phyloP scores from a whole-genome alignment of 2,113 vertebrate species.

The Embiotoca jacksoni region DNA sequence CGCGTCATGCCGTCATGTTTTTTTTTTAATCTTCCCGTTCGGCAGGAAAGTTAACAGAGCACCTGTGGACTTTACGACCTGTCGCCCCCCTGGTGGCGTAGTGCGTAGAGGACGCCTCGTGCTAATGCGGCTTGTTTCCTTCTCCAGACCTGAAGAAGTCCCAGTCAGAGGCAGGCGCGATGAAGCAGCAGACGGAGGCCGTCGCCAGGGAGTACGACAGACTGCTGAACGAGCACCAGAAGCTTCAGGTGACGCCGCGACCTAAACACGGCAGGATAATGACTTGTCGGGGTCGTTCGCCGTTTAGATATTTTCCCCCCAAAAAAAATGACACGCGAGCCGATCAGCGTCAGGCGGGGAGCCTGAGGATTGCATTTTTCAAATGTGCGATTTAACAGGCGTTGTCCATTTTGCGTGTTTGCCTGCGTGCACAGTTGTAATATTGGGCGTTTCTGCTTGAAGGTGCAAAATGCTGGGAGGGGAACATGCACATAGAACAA shows the following conservation, averaged over 20 bases:
- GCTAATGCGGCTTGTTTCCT: slow-evolving; percentile 28
- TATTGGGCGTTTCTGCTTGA: too few species aligned
- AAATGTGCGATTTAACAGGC: too few species aligned
- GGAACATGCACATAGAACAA: too few species aligned
- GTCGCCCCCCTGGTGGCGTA: neutral
- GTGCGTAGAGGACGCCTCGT: neutral
- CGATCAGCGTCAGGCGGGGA: neutral
- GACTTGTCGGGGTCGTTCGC: neutral
- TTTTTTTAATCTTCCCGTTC: neutral
- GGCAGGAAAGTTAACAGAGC: neutral
- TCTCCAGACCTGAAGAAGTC: slow-evolving; percentile 89
- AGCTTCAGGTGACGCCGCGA: slow-evolving; percentile 86
- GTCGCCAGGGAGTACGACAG: slow-evolving; percentile 90
- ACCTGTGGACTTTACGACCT: neutral
- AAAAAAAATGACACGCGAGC: neutral
- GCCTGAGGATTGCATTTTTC: neutral
- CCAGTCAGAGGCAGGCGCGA: slow-evolving; percentile 79
- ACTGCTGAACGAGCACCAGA: slow-evolving; percentile 88
- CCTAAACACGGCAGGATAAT: neutral
- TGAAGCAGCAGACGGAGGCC: slow-evolving; percentile 88
- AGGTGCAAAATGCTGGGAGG: too few species aligned
- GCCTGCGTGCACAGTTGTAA: too few species aligned
- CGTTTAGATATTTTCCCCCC: neutral
- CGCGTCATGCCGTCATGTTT: neutral
- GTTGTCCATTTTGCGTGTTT: neutral